These are phyloP conservation scores for Lasiurus borealis DNA, from an alignment of 2,113 vertebrate genomes.

Conservation along the genomic window DNA sequence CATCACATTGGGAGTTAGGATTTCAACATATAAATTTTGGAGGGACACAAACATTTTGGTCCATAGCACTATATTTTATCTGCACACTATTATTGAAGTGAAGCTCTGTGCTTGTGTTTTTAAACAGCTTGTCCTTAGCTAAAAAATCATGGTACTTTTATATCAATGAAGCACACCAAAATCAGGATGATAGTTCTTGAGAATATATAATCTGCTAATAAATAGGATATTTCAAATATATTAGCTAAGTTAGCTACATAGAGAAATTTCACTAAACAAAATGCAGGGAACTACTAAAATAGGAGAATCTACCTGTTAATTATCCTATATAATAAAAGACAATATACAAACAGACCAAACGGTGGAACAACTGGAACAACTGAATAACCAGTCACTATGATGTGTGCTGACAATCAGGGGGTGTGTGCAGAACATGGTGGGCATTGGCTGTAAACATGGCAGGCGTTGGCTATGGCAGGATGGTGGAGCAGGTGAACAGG, in stretches of 20 bases:
- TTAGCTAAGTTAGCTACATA: background rate
- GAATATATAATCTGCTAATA: background rate
- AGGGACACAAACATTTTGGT: background rate
- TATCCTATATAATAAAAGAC: too few species aligned
- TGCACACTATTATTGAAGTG: background rate
- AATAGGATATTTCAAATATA: background rate
- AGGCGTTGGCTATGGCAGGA: too few species aligned
- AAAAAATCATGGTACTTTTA: background rate
- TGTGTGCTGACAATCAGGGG: too few species aligned
- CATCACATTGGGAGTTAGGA: background rate
- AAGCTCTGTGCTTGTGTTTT: background rate
- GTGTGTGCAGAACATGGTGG: too few species aligned
- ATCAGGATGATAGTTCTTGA: background rate
- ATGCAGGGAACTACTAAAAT: background rate
- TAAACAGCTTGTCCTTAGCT: background rate
- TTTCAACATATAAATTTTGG: background rate
- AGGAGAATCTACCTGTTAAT: background rate
- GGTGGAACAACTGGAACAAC: too few species aligned
- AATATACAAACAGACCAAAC: too few species aligned
- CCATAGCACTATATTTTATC: background rate
- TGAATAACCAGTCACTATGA: too few species aligned
- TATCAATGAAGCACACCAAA: background rate
- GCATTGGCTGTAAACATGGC: too few species aligned
- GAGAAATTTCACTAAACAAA: conserved; percentile 7
- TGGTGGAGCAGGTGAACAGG: too few species aligned